Evolutionary conservation across 2,888 invertebrate genomes (phyloP).

Genomic region (Eudemis profundana): DNA sequence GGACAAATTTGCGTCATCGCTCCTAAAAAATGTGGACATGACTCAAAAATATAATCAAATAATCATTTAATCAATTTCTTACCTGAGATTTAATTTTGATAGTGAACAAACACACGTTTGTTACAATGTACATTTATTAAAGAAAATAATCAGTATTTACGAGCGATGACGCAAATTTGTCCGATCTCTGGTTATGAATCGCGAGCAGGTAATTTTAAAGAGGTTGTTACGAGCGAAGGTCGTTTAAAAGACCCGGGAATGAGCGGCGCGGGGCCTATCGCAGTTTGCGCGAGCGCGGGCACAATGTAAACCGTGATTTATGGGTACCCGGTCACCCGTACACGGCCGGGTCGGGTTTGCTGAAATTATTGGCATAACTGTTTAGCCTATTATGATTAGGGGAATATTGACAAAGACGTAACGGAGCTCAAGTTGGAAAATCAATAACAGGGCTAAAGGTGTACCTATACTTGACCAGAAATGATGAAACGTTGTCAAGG

Average conservation of each 20-base stretch:
- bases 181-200: neutral
- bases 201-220: constrained; percentile 5
- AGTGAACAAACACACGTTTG: neutral
- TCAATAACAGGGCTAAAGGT: too few species aligned
- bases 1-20: too few species aligned
- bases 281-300: neutral
- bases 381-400: neutral
- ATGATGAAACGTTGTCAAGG: too few species aligned
- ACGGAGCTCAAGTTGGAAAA: neutral
- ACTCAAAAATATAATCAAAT: too few species aligned
- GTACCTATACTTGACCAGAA: too few species aligned
- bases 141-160: too few species aligned
- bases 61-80: too few species aligned
- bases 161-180: too few species aligned
- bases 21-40: too few species aligned
- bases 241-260: constrained; percentile 4
- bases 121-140: too few species aligned
- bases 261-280: constrained; percentile 13
- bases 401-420: neutral
- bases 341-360: neutral
- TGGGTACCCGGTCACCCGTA: constrained; percentile 9
- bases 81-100: too few species aligned
- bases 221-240: constrained; percentile 14
- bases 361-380: constrained; percentile 2
- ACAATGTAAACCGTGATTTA: constrained; percentile 10